A percentile compares a stretch with the other conserved stretches of the same genome.
Conservation (phyloP, 2,113 vertebrate genomes). For the Sylvietta virens region DNA sequence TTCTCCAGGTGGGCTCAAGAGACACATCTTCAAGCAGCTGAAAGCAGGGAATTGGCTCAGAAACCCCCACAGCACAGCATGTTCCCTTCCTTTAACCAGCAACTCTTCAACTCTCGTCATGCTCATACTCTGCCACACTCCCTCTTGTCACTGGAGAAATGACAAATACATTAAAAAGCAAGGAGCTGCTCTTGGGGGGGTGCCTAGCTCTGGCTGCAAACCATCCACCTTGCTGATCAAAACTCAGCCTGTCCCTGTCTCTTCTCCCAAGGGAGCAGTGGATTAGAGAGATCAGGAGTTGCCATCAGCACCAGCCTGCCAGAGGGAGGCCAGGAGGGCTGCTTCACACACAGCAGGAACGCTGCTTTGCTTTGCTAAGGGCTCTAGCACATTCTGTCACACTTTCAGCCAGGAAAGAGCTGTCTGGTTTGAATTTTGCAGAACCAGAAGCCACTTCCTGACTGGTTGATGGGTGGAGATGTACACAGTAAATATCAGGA, state of each 20-base stretch:
- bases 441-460: conserved; percentile 15
- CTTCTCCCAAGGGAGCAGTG: background rate
- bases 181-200: background rate
- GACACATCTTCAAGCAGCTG: background rate
- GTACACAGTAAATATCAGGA: background rate
- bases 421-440: background rate
- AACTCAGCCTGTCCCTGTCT: background rate
- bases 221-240: background rate
- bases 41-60: background rate
- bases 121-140: background rate
- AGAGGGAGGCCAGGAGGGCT: background rate
- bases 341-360: background rate
- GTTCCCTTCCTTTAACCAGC: background rate
- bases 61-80: background rate
- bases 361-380: background rate
- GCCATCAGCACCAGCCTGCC: background rate
- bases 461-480: background rate
- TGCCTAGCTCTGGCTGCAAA: background rate
- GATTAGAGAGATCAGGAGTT: background rate
- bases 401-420: background rate
- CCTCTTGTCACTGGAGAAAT: background rate
- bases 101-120: background rate
- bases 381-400: background rate
- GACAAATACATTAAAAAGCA: background rate
- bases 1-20: background rate